Evolutionary conservation across 2,888 invertebrate species (phyloP).

Genomic region (Stegana nigrithorax): DNA sequence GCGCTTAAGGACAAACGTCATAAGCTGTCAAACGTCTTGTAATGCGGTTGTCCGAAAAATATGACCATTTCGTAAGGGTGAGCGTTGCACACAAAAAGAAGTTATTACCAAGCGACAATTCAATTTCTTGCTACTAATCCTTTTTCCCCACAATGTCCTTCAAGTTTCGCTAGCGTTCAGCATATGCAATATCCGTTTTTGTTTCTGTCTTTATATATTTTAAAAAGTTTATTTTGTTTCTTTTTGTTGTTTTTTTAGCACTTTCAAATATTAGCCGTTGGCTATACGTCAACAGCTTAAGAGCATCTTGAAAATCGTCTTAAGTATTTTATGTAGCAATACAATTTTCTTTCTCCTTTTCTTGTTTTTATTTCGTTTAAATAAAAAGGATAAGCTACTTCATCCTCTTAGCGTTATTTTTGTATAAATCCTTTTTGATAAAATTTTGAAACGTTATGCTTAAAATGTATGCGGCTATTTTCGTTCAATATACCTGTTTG

Average conservation of each 20-base stretch:
- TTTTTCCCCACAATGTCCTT: slow-evolving; percentile 10
- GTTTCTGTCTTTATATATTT: background rate
- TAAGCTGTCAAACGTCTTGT: slow-evolving; percentile 8
- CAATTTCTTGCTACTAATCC: slow-evolving; percentile 17
- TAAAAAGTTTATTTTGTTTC: background rate
- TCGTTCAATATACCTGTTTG: no score
- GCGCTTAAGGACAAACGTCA: slow-evolving; percentile 4
- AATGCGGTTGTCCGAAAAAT: slow-evolving; percentile 5
- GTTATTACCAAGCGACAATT: slow-evolving; percentile 14
- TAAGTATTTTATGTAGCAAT: slow-evolving; percentile 61
- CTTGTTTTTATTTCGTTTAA: slow-evolving; percentile 14
- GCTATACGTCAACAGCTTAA: slow-evolving; percentile 12
- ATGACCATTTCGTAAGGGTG: background rate
- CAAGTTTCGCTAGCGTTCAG: slow-evolving; percentile 6
- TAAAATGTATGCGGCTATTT: no score
- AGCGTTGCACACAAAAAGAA: background rate
- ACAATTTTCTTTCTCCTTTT: slow-evolving; percentile 35
- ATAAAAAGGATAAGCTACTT: slow-evolving; percentile 53
- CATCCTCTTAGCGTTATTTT: slow-evolving; percentile 54
- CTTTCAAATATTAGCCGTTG: slow-evolving; percentile 16
- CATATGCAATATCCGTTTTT: slow-evolving; percentile 5
- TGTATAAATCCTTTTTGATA: slow-evolving; percentile 36
- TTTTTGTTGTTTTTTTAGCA: background rate
- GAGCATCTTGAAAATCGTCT: slow-evolving; percentile 48
- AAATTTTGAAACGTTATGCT: no score